phyloP scores from a whole-genome alignment of 2,113 vertebrate genomes.

The Neotragus moschatus region DNA sequence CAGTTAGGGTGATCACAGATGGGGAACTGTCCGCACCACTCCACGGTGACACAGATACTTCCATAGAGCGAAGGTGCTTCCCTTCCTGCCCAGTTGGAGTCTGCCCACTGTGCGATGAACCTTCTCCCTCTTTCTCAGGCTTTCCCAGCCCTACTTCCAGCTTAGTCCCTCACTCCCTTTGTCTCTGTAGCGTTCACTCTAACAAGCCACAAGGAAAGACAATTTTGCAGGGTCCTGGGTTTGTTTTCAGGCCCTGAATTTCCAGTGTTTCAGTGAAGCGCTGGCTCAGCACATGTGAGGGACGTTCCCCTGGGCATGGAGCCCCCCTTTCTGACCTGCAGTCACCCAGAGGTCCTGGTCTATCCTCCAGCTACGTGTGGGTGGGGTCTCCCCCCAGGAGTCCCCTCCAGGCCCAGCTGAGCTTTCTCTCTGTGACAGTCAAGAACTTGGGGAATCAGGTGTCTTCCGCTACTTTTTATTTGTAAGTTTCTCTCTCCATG shows the following conservation, averaged over 20 bases:
- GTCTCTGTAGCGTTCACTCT: not conserved
- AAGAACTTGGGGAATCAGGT: not conserved
- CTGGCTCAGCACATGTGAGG: not conserved
- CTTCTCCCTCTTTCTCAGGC: not conserved
- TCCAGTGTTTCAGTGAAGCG: not conserved
- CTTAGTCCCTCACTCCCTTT: not conserved
- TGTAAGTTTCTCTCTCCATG: not conserved
- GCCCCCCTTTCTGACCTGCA: not conserved
- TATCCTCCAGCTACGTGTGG: not conserved
- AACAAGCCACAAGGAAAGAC: not conserved
- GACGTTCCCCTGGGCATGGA: not conserved
- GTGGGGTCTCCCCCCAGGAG: not conserved
- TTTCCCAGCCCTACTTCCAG: not conserved
- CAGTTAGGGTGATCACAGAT: not conserved
- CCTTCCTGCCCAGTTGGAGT: not conserved
- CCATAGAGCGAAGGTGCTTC: fast-evolving
- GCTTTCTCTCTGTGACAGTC: not conserved
- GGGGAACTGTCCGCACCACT: not conserved
- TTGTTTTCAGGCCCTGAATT: not conserved
- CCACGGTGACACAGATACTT: not conserved
- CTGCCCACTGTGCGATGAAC: fast-evolving
- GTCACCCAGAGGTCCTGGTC: not conserved
- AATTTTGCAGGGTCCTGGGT: not conserved
- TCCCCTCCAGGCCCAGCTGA: not conserved
- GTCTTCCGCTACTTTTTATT: not conserved